These are phyloP conservation scores for Meloidogyne exigua DNA, from an alignment of 1,140 invertebrate species.

Conservation along the genomic window DNA sequence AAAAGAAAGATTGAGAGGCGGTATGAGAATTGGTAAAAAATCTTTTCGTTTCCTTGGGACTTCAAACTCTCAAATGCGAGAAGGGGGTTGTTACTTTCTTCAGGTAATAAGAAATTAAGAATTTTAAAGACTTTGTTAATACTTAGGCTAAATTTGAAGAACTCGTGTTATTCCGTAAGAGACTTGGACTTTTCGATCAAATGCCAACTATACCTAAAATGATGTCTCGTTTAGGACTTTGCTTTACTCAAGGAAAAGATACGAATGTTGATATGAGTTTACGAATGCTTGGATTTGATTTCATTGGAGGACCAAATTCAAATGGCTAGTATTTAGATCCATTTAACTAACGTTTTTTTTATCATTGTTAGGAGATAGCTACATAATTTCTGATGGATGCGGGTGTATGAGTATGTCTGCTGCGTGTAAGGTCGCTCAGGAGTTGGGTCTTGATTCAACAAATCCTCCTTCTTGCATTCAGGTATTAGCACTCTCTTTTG, in stretches of 20 bases:
- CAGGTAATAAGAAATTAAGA: constrained; percentile 9
- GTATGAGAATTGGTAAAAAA: constrained; percentile 28
- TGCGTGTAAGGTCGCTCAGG: constrained; percentile 27
- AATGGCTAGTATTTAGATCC: constrained; percentile 1
- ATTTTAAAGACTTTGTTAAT: background rate
- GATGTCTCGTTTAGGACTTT: constrained; percentile 51
- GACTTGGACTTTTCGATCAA: constrained; percentile 32
- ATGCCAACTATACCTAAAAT: constrained; percentile 43
- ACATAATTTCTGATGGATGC: constrained; percentile 49
- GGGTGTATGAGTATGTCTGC: constrained; percentile 32
- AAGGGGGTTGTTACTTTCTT: constrained; percentile 50
- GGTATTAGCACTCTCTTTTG: background rate
- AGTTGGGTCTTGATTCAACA: constrained; percentile 10
- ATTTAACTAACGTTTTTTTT: background rate
- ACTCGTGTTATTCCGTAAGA: constrained; percentile 29
- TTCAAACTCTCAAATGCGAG: constrained; percentile 52
- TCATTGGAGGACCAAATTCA: constrained; percentile 31
- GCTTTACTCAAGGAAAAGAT: constrained; percentile 44
- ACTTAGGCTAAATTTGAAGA: constrained; percentile 23
- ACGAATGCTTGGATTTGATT: constrained; percentile 32
- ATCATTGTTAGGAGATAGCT: constrained; percentile 24
- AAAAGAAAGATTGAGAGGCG: constrained; percentile 23
- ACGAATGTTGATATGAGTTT: constrained; percentile 27
- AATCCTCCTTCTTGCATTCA: constrained; percentile 43
- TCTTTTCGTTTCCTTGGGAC: constrained; percentile 44